Base-by-base conservation (phyloP, 2,888 invertebrate species). In the Mesorhabditis spiculigera region DNA sequence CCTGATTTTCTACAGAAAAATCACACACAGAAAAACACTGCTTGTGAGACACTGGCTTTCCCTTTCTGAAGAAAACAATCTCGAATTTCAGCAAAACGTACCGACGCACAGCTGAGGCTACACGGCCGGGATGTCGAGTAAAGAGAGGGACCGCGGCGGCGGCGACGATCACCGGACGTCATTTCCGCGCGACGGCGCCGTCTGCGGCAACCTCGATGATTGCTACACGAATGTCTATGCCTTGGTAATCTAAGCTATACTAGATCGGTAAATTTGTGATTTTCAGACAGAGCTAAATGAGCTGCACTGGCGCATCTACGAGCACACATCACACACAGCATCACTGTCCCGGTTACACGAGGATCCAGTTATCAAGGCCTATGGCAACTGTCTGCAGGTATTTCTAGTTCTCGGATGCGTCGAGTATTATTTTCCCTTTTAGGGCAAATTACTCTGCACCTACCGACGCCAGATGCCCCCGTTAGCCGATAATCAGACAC, bases 351-450 rank as follows among this genome's bases (percentile, higher is more conserved):
- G 58, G n/a, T n/a, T 50, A 13, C 58, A 50, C 13, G 76, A 71
- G 45, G 89, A 89, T 78, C 87, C 88, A 4, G 86, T 89, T 41
- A 79, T 89, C 50, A 78, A 82, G 58, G 87, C 88, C 4, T 89
- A 87, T 79, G 83, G 87, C 10, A 86, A 86, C 74, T 89, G 89
- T 78, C 79, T 89, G 10, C 67, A 68, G 66, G 77, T 77, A 63
- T 13, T 28, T 28, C 28, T 28, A 28, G 28, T 28, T 28, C 28
- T 28, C 28, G 28, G 28, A 28, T 28, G 28, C 28, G 28, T 28
- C 28, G 28, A 28, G 28, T 28, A 28, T 28, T 28, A 28, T 28
- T 28, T 28, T 50, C n/a, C 58, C n/a, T 50, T 50, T n/a, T n/a
- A 50, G 58, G n/a, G n/a, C 8, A 10, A n/a, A 13, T n/a, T 50